phyloP scores from a whole-genome alignment of 2,113 vertebrate genomes.

The Daboia siamensis region DNA sequence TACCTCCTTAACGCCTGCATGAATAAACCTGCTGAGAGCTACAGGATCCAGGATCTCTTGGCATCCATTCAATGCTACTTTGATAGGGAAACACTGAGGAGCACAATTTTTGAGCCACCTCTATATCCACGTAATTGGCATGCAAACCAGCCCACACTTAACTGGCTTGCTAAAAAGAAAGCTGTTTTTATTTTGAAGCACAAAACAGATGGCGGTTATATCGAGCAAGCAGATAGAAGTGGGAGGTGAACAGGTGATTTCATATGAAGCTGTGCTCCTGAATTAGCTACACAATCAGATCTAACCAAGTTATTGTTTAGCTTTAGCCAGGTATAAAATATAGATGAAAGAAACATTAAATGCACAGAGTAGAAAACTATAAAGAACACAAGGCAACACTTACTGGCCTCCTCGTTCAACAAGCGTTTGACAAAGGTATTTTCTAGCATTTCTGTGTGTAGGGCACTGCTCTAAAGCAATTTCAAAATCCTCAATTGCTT shows the following conservation, averaged over 20 bases:
- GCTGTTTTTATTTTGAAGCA: not conserved
- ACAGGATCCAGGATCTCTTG: not conserved
- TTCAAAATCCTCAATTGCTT: conserved; percentile 94
- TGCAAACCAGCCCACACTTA: not conserved
- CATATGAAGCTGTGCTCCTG: not conserved
- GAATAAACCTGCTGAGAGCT: not conserved
- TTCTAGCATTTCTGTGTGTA: conserved; percentile 92
- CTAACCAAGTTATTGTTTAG: not conserved
- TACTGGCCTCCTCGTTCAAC: conserved; percentile 95
- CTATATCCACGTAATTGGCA: not conserved
- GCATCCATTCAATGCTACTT: not conserved
- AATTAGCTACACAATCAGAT: not conserved
- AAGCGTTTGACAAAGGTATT: conserved; percentile 96
- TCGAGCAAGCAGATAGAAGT: not conserved
- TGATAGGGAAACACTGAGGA: not conserved
- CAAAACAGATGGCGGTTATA: not conserved
- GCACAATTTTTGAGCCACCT: not conserved
- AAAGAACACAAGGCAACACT: conserved; percentile 54
- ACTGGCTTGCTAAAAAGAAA: not conserved
- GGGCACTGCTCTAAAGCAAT: conserved; percentile 89
- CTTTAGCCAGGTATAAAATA: not conserved
- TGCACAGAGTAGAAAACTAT: not conserved
- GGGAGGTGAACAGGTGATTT: not conserved
- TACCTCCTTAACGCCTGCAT: not conserved
- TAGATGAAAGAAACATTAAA: not conserved